These are phyloP conservation scores for Xylota segnis DNA, from an alignment of 2,888 invertebrate species.

Conservation along the genomic window DNA sequence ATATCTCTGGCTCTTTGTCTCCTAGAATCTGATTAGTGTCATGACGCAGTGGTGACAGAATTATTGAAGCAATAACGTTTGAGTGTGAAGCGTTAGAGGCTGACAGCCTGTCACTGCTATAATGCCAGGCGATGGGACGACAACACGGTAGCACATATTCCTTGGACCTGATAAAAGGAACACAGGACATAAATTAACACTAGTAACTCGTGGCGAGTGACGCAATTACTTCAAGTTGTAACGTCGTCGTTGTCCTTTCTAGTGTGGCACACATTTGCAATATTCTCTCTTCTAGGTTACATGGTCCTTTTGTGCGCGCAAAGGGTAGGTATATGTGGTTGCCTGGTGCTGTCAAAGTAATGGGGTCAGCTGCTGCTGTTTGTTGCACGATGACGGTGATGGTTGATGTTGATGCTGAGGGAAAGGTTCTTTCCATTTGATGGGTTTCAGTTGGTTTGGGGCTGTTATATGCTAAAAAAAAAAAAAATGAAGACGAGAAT, in stretches of 20 bases:
- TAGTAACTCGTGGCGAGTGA: slow-evolving; percentile 20
- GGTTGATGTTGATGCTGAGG: slow-evolving; percentile 14
- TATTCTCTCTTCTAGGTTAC: slow-evolving; percentile 17
- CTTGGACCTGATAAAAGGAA: background rate
- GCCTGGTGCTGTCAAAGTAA: slow-evolving; percentile 27
- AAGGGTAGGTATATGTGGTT: background rate
- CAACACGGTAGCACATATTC: background rate
- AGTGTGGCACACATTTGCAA: slow-evolving; percentile 14
- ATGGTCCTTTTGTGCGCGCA: slow-evolving; percentile 1
- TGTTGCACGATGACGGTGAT: slow-evolving; percentile 30
- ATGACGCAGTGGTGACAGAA: slow-evolving; percentile 20
- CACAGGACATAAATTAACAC: slow-evolving; percentile 18
- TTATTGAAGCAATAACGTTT: slow-evolving; percentile 31
- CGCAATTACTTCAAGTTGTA: slow-evolving; percentile 18
- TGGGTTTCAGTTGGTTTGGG: background rate
- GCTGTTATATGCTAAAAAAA: background rate
- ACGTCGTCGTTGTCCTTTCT: slow-evolving; percentile 2
- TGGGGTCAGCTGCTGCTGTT: slow-evolving; percentile 21
- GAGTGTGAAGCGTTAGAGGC: background rate
- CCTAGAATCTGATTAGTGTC: slow-evolving; percentile 30
- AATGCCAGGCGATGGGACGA: background rate
- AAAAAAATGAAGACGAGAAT: slow-evolving; percentile 3
- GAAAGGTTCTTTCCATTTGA: background rate
- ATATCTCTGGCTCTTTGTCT: slow-evolving; percentile 1
- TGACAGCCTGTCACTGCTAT: slow-evolving; percentile 19